Conservation (phyloP, 2,797 vertebrate species). For the Rhinella marina region DNA sequence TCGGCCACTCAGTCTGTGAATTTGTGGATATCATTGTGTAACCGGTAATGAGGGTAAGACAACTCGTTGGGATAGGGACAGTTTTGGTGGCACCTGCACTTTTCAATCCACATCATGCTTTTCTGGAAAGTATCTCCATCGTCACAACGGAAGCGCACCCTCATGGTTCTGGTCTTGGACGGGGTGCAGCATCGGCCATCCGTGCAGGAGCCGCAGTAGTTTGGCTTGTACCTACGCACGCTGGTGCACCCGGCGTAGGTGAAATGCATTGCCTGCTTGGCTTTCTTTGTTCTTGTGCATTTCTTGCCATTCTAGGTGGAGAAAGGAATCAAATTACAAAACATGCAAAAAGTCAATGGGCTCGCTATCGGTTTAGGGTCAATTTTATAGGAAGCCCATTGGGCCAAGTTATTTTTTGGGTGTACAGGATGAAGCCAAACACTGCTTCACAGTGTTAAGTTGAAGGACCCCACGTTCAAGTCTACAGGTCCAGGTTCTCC, state of each 20-base stretch:
- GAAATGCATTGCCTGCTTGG: slow-evolving; percentile 71
- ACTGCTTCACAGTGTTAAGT: too few relatives aligned
- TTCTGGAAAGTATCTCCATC: slow-evolving; percentile 78
- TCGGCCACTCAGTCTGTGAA: slow-evolving; percentile 52
- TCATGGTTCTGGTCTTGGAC: slow-evolving; percentile 68
- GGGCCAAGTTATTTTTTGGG: background rate
- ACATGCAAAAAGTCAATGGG: background rate
- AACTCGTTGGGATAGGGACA: slow-evolving; percentile 77
- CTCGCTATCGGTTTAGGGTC: background rate
- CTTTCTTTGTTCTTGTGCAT: slow-evolving; percentile 75
- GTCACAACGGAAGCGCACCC: slow-evolving; percentile 80
- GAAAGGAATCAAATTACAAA: background rate
- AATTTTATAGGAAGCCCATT: background rate
- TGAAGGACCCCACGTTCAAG: too few relatives aligned
- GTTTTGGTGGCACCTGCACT: slow-evolving; percentile 79
- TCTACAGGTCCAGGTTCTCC: too few relatives aligned
- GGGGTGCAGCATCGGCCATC: slow-evolving; percentile 82
- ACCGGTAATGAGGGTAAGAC: slow-evolving; percentile 57
- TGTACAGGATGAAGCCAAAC: background rate
- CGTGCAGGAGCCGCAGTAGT: slow-evolving; percentile 79
- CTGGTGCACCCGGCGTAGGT: slow-evolving; percentile 80
- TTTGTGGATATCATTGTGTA: slow-evolving; percentile 61
- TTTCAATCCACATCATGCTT: slow-evolving; percentile 85
- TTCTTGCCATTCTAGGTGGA: slow-evolving; percentile 77
- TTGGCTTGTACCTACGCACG: slow-evolving; percentile 72